Base-by-base conservation (phyloP, 1,140 invertebrate species). In the Drosophila lacertosa region DNA sequence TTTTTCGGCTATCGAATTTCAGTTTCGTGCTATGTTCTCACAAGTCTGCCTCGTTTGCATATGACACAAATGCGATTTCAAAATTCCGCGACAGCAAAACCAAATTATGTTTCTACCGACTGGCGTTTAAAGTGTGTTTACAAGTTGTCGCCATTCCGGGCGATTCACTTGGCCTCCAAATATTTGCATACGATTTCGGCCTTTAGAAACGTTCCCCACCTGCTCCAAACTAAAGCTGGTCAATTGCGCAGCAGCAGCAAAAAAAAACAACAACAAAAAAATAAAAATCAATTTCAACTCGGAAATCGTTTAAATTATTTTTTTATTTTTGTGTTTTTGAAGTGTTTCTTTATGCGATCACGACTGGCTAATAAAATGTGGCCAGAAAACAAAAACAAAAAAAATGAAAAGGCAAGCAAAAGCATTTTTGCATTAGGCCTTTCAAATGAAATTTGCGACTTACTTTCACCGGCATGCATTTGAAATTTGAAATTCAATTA, bases 401-500 rank as follows among this genome's bases (percentile, higher is more conserved):
- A 60, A 16, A 40, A 18, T 16, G 24, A 29, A 57, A 58, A 29
- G n/a, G 15, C 16, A 39, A 48, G 22, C 48, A 57, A 57, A 26
- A 66, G 22, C 4, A 42, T 26, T 70, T 44, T 58, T 53, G 45
- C 53, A 64, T 63, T 70, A 33, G 63, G 64, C 42, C 44, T 65
- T 66, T 51, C 50, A 50, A 54, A 62, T 62, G 35, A 44, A 59
- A 53, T 57, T 55, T 40, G 64, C 69, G 45, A 63, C 53, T 80
- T 76, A 83, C 80, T 83, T 83, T 83, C 80, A 80, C 80, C 74
- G 60, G 33, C 44, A 6, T 55, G 59, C 44, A 80, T 63, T 72
- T 62, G 37, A 71, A 68, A 84, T 84, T 58, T 80, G 81, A 80
- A 84, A 81, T 84, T 84, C 81, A 84, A 86, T 84, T 84, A 84